Evolutionary conservation across 2,113 vertebrate species (phyloP).

Genomic region (Gymnogyps californianus): DNA sequence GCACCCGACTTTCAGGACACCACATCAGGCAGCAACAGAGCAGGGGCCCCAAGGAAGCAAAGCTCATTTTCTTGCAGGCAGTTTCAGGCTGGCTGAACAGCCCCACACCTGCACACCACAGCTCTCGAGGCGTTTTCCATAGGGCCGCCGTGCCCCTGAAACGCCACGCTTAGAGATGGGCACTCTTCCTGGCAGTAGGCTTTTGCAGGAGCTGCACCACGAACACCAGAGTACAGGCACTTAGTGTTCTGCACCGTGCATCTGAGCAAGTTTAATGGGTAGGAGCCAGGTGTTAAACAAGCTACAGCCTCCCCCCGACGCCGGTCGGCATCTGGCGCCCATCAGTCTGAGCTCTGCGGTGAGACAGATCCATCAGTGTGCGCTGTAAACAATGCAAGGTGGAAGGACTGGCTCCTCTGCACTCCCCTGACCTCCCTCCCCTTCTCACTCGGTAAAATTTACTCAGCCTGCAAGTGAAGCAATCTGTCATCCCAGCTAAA

Average conservation of each 20-base stretch:
- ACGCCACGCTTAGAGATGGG: accelerated
- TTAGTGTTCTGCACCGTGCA: neutral
- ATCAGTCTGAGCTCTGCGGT: neutral
- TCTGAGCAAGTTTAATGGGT: neutral
- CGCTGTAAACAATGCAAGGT: neutral
- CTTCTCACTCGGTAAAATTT: neutral
- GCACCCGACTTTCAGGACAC: accelerated
- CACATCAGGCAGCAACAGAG: neutral
- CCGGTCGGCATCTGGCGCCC: neutral
- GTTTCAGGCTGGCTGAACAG: neutral
- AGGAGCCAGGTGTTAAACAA: neutral
- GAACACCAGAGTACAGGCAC: neutral
- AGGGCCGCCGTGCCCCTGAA: neutral
- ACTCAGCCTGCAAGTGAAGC: neutral
- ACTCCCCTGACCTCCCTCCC: neutral
- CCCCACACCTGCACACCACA: neutral
- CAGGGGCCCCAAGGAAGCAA: neutral
- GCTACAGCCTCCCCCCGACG: neutral
- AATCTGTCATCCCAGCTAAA: neutral
- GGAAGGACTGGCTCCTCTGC: neutral
- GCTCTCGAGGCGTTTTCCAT: accelerated
- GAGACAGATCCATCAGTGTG: neutral
- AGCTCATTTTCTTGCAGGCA: neutral
- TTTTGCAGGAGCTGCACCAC: neutral
- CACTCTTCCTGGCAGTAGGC: neutral